A percentile compares a stretch with the other conserved stretches of the same genome.
Evolutionary conservation across 2,797 vertebrate species (phyloP).

Genomic region (Takifugu rubripes): DNA sequence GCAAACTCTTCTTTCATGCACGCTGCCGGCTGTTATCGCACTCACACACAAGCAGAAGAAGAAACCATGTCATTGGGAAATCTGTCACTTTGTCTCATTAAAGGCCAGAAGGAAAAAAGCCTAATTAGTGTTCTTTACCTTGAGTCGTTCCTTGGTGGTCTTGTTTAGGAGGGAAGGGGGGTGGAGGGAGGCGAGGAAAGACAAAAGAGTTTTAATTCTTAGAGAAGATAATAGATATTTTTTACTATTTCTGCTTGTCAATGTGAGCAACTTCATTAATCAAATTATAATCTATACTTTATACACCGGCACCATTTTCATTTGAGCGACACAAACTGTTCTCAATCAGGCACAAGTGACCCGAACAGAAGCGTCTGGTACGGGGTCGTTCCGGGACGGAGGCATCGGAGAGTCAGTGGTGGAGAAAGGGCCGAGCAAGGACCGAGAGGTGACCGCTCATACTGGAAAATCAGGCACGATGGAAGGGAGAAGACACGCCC

Average conservation of each 20-base stretch:
- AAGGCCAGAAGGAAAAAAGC: conserved; percentile 16
- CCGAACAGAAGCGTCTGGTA: too few relatives aligned
- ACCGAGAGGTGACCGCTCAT: too few relatives aligned
- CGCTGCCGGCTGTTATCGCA: conserved; percentile 33
- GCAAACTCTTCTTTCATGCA: conserved; percentile 27
- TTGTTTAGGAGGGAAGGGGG: conserved; percentile 34
- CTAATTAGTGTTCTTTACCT: conserved; percentile 71
- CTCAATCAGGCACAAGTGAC: too few relatives aligned
- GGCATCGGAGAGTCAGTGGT: too few relatives aligned
- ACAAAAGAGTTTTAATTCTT: conserved; percentile 48
- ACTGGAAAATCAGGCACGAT: too few relatives aligned
- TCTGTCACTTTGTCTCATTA: conserved; percentile 26
- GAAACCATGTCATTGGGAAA: conserved; percentile 42
- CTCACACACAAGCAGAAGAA: conserved; percentile 25
- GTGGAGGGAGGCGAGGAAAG: conserved; percentile 21
- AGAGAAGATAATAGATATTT: conserved; percentile 30
- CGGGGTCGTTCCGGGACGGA: too few relatives aligned
- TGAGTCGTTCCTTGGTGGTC: conserved; percentile 80
- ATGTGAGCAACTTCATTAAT: conserved; percentile 48
- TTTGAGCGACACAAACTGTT: not conserved
- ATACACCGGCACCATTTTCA: conserved; percentile 9
- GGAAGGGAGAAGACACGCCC: too few relatives aligned
- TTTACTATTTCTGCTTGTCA: conserved; percentile 28
- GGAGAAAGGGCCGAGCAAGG: too few relatives aligned
- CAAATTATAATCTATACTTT: conserved; percentile 40